A percentile compares a stretch with the other conserved stretches of the same genome.
Evolutionary conservation across 2,113 vertebrate species (phyloP).

Genomic region (Apeltes quadracus): DNA sequence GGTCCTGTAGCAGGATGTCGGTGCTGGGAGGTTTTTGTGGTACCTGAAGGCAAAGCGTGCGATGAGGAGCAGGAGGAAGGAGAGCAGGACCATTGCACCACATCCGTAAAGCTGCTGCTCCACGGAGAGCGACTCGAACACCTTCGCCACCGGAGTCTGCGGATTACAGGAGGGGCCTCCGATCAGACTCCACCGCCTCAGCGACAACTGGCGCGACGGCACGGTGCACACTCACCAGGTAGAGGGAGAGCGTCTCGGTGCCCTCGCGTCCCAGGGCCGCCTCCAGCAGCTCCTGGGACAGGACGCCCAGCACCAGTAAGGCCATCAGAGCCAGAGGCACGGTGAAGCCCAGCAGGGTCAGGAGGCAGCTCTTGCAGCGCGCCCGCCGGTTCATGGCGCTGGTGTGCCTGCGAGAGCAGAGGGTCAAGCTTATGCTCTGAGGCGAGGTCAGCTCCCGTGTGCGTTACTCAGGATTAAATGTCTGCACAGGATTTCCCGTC

Average conservation of each 20-base stretch:
- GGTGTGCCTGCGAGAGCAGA: conserved; percentile 66
- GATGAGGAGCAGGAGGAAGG: conserved; percentile 80
- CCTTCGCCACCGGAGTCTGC: conserved; percentile 72
- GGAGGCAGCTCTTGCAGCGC: conserved; percentile 79
- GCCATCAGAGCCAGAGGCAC: conserved; percentile 79
- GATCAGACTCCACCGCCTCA: background rate
- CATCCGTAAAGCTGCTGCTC: conserved; percentile 76
- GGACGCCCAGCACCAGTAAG: conserved; percentile 71
- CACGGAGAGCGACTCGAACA: conserved; percentile 71
- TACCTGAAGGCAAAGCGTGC: conserved; percentile 81
- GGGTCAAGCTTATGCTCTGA: background rate
- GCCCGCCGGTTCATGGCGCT: conserved; percentile 72
- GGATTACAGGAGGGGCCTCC: conserved; percentile 3
- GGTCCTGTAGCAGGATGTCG: background rate
- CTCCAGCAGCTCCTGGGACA: conserved; percentile 75
- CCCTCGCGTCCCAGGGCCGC: conserved; percentile 70
- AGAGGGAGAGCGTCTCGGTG: conserved; percentile 71
- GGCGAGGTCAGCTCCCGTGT: too few relatives aligned
- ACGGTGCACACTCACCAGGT: conserved; percentile 72
- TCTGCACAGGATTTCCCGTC: background rate
- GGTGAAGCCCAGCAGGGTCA: conserved; percentile 79
- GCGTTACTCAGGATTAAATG: too few relatives aligned
- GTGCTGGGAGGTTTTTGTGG: background rate
- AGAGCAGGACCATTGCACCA: conserved; percentile 75
- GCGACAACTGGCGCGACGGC: background rate